These are phyloP conservation scores for Myoxocephalus aenaeus DNA, from an alignment of 2,797 vertebrate genomes.

Conservation along the genomic window DNA sequence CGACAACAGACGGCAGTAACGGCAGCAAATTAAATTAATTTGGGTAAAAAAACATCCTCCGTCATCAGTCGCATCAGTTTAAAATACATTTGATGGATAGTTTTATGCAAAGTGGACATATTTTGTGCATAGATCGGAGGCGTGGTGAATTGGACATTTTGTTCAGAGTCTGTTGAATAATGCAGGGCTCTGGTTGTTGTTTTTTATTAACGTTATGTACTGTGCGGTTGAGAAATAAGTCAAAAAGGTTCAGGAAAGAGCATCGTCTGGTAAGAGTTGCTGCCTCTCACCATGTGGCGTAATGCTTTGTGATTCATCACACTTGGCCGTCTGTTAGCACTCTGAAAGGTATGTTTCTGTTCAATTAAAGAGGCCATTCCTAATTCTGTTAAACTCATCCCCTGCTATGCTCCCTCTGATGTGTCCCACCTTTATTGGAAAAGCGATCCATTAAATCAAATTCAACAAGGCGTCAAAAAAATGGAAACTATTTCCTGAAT, in stretches of 20 bases:
- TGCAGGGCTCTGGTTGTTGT: constrained; percentile 42
- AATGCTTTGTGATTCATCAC: constrained; percentile 9
- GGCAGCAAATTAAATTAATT: background rate
- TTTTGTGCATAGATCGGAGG: constrained; percentile 4
- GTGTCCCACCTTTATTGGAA: constrained; percentile 40
- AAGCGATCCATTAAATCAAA: constrained; percentile 45
- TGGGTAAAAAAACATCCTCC: constrained; percentile 11
- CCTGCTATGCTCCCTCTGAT: constrained; percentile 39
- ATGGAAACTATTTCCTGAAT: constrained; percentile 49
- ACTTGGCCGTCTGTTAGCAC: background rate
- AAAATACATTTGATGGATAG: constrained; percentile 10
- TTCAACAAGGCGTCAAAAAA: constrained; percentile 50
- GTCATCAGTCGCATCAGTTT: constrained; percentile 17
- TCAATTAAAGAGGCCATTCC: constrained; percentile 31
- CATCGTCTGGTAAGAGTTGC: background rate
- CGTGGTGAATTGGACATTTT: constrained; percentile 32
- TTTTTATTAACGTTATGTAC: background rate
- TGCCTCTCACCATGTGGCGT: background rate
- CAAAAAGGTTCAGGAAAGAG: constrained; percentile 25
- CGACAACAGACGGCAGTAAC: constrained; percentile 50
- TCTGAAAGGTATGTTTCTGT: constrained; percentile 23
- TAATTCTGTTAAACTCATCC: constrained; percentile 44
- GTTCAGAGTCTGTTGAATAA: constrained; percentile 49
- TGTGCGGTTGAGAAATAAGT: constrained; percentile 36
- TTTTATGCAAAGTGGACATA: constrained; percentile 7